Conservation (phyloP, 2,888 invertebrate genomes). For the Phlogophora meticulosa region DNA sequence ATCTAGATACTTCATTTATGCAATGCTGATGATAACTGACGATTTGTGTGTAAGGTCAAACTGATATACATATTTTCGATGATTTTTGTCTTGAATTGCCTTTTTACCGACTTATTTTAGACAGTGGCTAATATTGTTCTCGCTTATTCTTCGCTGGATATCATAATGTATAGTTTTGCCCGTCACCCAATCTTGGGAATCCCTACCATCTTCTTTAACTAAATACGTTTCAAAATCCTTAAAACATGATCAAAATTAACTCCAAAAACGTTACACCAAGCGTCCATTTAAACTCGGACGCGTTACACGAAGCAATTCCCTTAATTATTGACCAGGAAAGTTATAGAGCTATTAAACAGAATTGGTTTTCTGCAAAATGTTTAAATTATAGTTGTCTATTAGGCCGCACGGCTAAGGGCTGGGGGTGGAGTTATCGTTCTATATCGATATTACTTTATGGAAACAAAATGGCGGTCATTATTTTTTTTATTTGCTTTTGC, state of each 20-base stretch:
- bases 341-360: slow-evolving; percentile 67
- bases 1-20: no score
- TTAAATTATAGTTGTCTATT: slow-evolving; percentile 68
- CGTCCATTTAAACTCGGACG: slow-evolving; percentile 17
- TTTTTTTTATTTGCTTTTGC: slow-evolving; percentile 16
- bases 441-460: slow-evolving; percentile 20
- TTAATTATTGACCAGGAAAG: slow-evolving; percentile 67
- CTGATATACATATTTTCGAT: no score
- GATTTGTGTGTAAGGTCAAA: no score
- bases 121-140: no score
- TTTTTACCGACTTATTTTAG: no score
- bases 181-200: no score
- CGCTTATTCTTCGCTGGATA: no score
- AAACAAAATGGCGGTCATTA: slow-evolving; percentile 21
- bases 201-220: no score
- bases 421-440: slow-evolving; percentile 30
- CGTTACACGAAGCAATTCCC: slow-evolving; percentile 46
- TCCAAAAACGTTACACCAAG: not conserved
- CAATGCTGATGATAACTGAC: no score
- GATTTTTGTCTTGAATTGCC: no score
- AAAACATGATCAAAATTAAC: not conserved
- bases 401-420: slow-evolving; percentile 31
- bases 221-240: not conserved
- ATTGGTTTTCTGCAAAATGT: slow-evolving; percentile 70
- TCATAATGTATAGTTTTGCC: no score